Conservation (phyloP, 30 jellyfish, hydroid and myxozoan genomes). For the Hydractinia echinata region DNA sequence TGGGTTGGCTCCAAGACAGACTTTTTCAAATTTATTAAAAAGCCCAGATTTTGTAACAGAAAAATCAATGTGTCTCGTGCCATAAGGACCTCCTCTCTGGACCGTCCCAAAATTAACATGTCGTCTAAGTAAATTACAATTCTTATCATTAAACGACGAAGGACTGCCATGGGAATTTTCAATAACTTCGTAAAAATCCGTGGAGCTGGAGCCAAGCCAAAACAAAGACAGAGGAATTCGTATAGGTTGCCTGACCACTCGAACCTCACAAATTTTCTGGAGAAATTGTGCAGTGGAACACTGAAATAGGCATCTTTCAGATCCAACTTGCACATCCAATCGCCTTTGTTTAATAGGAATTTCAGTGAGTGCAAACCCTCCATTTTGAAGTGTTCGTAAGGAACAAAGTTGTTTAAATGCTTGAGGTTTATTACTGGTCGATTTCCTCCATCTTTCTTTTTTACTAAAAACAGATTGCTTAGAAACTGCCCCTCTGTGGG, state of each 20-base stretch:
- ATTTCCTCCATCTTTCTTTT: neutral
- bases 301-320: neutral
- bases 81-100: neutral
- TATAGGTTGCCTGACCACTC: neutral
- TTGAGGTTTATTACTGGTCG: constrained; percentile 9
- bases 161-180: constrained; percentile 5
- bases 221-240: neutral
- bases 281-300: neutral
- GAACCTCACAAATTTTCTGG: neutral
- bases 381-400: constrained; percentile 18
- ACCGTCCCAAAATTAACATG: neutral
- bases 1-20: too few relatives aligned
- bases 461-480: neutral
- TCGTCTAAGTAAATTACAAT: neutral
- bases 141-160: neutral
- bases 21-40: neutral
- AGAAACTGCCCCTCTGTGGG: neutral
- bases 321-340: neutral
- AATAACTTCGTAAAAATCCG: neutral
- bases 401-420: neutral
- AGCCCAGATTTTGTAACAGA: too few relatives aligned
- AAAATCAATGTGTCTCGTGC: neutral
- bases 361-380: constrained; percentile 11
- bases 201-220: constrained; percentile 4
- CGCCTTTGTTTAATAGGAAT: neutral